phyloP scores from a whole-genome alignment of 2,888 invertebrate species.

The Drosophila cyrtoloma region DNA sequence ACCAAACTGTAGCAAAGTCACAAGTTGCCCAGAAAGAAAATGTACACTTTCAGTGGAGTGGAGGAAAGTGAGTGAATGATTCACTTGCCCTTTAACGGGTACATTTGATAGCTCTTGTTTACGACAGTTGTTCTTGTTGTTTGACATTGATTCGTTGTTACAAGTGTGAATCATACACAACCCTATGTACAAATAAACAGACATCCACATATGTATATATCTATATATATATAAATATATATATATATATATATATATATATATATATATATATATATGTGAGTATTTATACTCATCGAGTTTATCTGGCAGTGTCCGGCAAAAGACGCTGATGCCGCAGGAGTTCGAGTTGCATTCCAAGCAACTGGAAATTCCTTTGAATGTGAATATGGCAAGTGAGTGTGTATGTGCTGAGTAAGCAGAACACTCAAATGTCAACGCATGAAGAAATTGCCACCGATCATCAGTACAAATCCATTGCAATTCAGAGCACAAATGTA shows the following conservation, averaged over 20 bases:
- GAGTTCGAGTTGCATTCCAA: conserved; percentile 28
- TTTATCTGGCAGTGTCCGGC: conserved; percentile 13
- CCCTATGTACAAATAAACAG: not conserved
- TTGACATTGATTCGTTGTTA: conserved; percentile 3
- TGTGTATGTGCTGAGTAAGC: conserved; percentile 4
- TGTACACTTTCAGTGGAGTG: not conserved
- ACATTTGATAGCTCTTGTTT: conserved; percentile 25
- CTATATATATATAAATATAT: not conserved
- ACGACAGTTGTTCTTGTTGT: conserved; percentile 8
- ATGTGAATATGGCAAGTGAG: not conserved
- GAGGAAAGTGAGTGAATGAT: conserved; percentile 26
- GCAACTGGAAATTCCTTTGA: conserved; percentile 24
- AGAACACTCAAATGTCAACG: not conserved
- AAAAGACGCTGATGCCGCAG: conserved; percentile 36
- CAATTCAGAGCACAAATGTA: not conserved
- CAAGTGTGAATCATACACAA: not conserved
- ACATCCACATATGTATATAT: not conserved
- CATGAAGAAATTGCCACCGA: not conserved
- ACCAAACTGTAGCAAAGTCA: no score
- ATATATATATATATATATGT: conserved; percentile 2
- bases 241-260: not conserved
- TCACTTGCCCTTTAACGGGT: conserved; percentile 28
- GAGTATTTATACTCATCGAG: conserved; percentile 16
- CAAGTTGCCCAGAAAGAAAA: not conserved
- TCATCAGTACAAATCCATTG: not conserved